A percentile compares a stretch with the other conserved stretches of the same genome.
Conservation (phyloP, 2,888 invertebrate species). For the Rhorus exstirpatorius region DNA sequence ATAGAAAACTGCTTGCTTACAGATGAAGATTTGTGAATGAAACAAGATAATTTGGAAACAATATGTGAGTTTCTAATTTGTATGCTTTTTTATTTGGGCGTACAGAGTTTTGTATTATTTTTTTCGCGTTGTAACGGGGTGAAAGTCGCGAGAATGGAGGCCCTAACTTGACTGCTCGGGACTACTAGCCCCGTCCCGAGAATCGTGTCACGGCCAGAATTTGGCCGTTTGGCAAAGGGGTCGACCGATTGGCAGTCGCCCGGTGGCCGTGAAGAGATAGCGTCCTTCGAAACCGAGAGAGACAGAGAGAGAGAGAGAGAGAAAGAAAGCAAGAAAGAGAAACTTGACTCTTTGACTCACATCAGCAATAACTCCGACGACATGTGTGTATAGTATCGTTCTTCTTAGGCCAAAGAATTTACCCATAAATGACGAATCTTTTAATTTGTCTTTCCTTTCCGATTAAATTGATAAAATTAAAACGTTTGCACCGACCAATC, state of each 20-base stretch:
- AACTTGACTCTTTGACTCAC: constrained; percentile 46
- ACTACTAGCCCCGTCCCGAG: constrained; percentile 54
- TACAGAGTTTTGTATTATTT: neutral
- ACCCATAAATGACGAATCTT: neutral
- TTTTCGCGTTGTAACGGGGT: constrained; percentile 19
- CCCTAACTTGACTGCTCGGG: constrained; percentile 58
- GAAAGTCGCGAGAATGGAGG: constrained; percentile 62
- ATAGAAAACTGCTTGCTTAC: too few species aligned
- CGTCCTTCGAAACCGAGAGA: constrained; percentile 67
- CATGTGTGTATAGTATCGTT: constrained; percentile 10
- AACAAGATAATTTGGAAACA: too few species aligned
- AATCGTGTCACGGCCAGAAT: constrained; percentile 77
- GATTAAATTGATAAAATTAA: neutral
- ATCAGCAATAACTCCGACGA: constrained; percentile 35
- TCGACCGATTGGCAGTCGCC: constrained; percentile 63
- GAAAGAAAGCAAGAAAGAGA: constrained; percentile 18
- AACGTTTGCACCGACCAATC: too few species aligned
- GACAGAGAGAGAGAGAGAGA: constrained; percentile 25
- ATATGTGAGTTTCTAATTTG: too few species aligned
- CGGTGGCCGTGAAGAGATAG: constrained; percentile 62
- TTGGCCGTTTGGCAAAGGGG: constrained; percentile 72
- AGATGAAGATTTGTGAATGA: too few species aligned
- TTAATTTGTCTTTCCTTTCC: neutral
- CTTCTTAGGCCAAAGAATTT: constrained; percentile 10
- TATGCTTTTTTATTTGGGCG: neutral